phyloP scores from a whole-genome alignment of 2,888 invertebrate genomes.

The Euzetes globulus region DNA sequence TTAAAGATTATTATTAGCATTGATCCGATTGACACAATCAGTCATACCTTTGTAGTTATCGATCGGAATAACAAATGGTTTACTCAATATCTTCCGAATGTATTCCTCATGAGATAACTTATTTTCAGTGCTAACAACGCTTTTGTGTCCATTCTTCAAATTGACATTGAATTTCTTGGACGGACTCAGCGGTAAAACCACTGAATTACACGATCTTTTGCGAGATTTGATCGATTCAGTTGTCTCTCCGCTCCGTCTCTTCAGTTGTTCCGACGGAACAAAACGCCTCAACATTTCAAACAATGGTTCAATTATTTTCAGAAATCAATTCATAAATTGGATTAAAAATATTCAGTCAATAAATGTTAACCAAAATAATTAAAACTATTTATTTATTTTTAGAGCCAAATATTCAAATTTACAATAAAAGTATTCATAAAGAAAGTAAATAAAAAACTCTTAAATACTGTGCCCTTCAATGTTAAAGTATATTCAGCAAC shows the following conservation, averaged over 20 bases:
- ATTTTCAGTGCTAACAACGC: neutral
- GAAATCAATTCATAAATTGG: neutral
- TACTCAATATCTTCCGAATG: constrained; percentile 67
- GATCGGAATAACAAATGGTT: constrained; percentile 87
- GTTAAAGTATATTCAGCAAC: no score
- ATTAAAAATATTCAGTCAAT: no score
- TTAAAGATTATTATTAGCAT: constrained; percentile 41
- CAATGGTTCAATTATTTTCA: no score
- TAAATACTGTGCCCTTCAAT: no score
- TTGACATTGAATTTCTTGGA: neutral
- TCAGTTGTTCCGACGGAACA: constrained; percentile 19
- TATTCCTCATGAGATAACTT: constrained; percentile 60
- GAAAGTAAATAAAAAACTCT: no score
- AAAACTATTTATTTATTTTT: neutral
- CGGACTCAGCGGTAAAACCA: neutral
- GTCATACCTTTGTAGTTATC: constrained; percentile 60
- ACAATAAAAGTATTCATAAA: no score
- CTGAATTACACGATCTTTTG: neutral
- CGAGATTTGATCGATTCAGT: neutral
- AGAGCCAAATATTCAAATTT: neutral
- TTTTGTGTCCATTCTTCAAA: neutral
- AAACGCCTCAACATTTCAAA: constrained; percentile 21
- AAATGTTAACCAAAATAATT: neutral
- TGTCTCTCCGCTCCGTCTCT: neutral
- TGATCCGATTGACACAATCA: neutral